These are phyloP conservation scores for Dendrocopos noguchii DNA, from an alignment of 2,113 vertebrate genomes.

Conservation along the genomic window DNA sequence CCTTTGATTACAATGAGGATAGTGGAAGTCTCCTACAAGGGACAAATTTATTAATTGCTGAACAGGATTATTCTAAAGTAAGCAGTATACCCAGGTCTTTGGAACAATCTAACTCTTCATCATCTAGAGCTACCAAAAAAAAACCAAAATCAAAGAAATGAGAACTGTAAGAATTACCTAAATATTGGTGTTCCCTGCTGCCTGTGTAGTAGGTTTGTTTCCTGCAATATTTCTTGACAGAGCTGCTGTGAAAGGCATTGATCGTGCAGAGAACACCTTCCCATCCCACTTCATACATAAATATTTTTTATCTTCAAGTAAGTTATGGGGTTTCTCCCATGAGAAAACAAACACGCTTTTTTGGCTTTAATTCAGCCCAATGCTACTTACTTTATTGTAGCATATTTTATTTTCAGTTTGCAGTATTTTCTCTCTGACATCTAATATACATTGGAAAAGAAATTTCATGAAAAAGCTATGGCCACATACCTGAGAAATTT, in stretches of 20 bases:
- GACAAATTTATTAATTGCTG: background rate
- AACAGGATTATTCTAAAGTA: background rate
- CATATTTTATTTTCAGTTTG: background rate
- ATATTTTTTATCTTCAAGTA: background rate
- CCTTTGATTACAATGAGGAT: background rate
- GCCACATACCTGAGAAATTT: background rate
- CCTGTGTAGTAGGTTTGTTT: rapidly evolving
- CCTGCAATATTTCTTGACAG: background rate
- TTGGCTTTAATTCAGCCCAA: background rate
- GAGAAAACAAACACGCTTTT: background rate
- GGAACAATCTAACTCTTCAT: background rate
- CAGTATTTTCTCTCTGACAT: background rate
- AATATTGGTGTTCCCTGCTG: background rate
- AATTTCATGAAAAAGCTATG: background rate
- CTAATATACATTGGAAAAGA: background rate
- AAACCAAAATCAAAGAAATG: background rate
- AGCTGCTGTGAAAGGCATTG: background rate
- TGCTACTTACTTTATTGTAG: background rate
- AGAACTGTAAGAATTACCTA: background rate
- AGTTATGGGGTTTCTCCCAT: background rate
- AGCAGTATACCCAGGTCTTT: background rate
- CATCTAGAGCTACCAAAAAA: background rate
- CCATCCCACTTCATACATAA: background rate
- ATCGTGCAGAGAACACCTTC: background rate
- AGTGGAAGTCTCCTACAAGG: background rate